Base-by-base conservation (phyloP, 2,113 vertebrate genomes). In the Xiphophorus couchianus region DNA sequence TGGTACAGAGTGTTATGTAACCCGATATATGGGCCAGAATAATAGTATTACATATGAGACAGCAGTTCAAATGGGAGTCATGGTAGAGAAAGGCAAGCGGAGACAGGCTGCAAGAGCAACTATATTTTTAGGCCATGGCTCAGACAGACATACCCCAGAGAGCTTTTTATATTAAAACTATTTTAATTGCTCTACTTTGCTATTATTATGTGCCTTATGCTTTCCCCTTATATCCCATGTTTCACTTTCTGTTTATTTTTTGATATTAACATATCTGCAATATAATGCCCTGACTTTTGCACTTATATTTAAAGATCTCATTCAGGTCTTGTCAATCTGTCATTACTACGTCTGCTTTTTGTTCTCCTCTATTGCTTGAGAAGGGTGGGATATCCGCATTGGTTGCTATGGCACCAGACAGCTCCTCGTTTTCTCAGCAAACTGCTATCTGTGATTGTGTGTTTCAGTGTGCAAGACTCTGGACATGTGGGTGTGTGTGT, bases 371-470 rank as follows among this genome's bases (percentile, higher is more conserved):
- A 85, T 84, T 87, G 74, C 83, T 88, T 83, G 62, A 81, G 75
- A 82, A 90, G 92, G 92, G 93, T 89, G 90, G 91, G 93, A 93
- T 93, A 93, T 93, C 93, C 83, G 91, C 94, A 93, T 86, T 88
- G 92, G 94, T 95, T 95, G 92, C 94, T 93, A 95, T 95, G 94
- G 91, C 92, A 94, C 94, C 94, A 95, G 94, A 95, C 94, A 93
- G 92, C 85, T 94, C 92, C 88, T 89, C 88, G 80, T 92, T 91
- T 93, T 92, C 88, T 92, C 91, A 92, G 91, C 90, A 93, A 93
- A 88, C 84, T 71, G 89, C 92, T 90, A 94, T 91, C 86, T 85
- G 77, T 73, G 80, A 86, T 88, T 88, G 81, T 92, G 83, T 80
- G 75, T 86, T 68, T 86, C 66, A 66, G 82, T 78, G 83, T 71